Evolutionary conservation across 2,113 vertebrate species (phyloP).

Genomic region (Scalopus aquaticus): DNA sequence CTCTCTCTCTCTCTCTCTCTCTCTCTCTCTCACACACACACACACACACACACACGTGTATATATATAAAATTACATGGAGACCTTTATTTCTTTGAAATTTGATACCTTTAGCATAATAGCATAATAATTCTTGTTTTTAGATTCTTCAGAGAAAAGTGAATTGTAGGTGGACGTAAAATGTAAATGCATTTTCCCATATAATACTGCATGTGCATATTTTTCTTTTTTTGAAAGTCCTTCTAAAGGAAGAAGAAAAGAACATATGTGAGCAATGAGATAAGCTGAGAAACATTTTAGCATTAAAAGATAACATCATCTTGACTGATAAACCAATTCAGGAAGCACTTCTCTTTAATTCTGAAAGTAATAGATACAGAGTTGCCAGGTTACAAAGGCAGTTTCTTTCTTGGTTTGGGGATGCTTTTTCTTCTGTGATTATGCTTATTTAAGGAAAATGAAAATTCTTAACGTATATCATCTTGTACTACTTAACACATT

Average conservation of each 20-base stretch:
- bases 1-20: no score
- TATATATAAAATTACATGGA: background rate
- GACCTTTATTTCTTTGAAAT: background rate
- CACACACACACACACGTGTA: no score
- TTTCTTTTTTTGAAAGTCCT: background rate
- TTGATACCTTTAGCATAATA: background rate
- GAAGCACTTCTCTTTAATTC: constrained; percentile 2
- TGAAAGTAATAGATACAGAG: constrained; percentile 9
- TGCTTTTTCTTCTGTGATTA: constrained; percentile 6
- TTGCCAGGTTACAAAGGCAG: constrained; percentile 41
- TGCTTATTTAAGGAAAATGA: background rate
- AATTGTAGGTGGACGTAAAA: background rate
- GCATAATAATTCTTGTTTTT: background rate
- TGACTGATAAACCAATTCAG: constrained; percentile 39
- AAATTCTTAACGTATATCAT: background rate
- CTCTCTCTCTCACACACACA: no score
- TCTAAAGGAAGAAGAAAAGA: background rate
- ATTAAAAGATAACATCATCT: background rate
- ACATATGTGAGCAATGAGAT: background rate
- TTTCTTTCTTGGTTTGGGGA: constrained; percentile 21
- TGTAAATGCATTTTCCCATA: background rate
- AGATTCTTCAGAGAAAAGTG: background rate
- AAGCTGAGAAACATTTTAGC: background rate
- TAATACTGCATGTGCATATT: background rate
- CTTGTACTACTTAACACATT: background rate